Conservation (phyloP, 1,140 invertebrate species). For the Bombus impatiens region DNA sequence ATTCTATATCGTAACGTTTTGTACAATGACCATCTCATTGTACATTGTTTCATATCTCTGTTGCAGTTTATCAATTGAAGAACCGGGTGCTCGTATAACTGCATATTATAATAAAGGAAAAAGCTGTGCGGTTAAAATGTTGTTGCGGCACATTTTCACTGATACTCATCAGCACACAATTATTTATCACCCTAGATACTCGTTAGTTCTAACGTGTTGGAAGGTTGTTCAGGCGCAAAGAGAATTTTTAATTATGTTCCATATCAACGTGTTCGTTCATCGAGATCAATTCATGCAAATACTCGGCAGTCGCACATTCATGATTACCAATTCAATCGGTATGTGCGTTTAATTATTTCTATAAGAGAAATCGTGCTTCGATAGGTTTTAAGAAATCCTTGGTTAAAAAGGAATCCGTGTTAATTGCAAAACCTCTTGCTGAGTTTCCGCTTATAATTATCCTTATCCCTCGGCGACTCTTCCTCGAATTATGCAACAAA, state of each 20-base stretch:
- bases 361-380: background rate
- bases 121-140: background rate
- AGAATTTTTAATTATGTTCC: constrained; percentile 2
- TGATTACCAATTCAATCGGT: constrained; percentile 1
- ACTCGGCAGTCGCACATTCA: background rate
- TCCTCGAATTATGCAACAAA: background rate
- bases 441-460: background rate
- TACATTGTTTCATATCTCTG: background rate
- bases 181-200: background rate
- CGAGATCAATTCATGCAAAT: background rate
- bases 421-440: background rate
- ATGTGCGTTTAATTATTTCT: background rate
- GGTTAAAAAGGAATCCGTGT: background rate
- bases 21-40: background rate
- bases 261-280: background rate
- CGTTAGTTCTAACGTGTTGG: background rate
- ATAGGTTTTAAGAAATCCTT: background rate
- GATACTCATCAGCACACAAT: no score
- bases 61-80: background rate
- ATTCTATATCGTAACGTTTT: background rate
- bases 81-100: background rate
- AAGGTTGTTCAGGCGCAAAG: no score
- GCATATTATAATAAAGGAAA: no score
- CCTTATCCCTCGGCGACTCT: background rate
- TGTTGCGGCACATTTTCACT: no score